phyloP scores from a whole-genome alignment of 1,140 invertebrate species.

The Campoletis sonorensis region DNA sequence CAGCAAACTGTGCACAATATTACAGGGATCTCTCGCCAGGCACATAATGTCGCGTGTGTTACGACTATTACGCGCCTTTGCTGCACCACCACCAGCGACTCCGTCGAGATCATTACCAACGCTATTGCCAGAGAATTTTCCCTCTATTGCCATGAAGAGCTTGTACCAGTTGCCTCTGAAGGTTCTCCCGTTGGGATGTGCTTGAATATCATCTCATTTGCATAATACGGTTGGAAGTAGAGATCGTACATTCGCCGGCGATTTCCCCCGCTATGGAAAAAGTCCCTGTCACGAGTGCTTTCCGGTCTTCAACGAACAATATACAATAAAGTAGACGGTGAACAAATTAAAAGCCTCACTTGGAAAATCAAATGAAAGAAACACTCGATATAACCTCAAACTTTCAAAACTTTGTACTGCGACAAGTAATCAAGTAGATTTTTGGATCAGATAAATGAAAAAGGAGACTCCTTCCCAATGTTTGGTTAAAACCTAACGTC shows the following conservation, averaged over 20 bases:
- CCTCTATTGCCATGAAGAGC: conserved; percentile 40
- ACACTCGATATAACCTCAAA: too few species aligned
- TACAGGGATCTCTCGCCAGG: conserved; percentile 44
- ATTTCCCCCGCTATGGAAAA: neutral
- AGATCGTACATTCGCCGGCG: neutral
- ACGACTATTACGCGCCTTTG: conserved; percentile 52
- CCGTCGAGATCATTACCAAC: conserved; percentile 49
- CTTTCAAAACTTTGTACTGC: too few species aligned
- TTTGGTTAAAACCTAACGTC: too few species aligned
- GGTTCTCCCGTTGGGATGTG: neutral
- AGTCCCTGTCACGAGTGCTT: neutral
- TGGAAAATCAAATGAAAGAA: too few species aligned
- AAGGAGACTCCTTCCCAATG: too few species aligned
- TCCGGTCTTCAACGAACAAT: too few species aligned
- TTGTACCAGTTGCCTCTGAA: conserved; percentile 32
- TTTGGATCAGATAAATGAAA: too few species aligned
- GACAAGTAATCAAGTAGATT: too few species aligned
- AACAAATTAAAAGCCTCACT: too few species aligned
- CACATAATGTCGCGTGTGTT: conserved; percentile 46
- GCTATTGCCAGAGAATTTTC: conserved; percentile 44
- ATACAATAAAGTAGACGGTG: too few species aligned
- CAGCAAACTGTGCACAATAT: neutral
- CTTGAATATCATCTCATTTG: conserved; percentile 50
- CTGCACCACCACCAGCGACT: conserved; percentile 51
- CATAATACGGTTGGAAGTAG: conserved; percentile 42